These are phyloP conservation scores for Acanthochromis polyacanthus DNA, from an alignment of 2,113 vertebrate genomes.

Conservation along the genomic window DNA sequence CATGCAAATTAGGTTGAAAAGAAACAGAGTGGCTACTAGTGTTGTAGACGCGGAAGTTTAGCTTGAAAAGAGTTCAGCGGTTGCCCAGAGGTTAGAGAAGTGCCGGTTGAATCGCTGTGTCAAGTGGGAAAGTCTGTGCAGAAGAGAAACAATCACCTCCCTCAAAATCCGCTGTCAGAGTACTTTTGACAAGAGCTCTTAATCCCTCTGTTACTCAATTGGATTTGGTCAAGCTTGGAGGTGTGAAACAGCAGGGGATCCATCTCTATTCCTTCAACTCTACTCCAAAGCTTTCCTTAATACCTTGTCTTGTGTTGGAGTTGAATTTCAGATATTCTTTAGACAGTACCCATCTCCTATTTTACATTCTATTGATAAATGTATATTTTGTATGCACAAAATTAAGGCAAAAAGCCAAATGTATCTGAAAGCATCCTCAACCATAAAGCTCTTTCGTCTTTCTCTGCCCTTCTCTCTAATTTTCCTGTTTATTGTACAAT, in stretches of 20 bases:
- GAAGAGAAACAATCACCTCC: conserved; percentile 16
- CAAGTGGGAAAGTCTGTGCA: conserved; percentile 15
- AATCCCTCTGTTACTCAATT: conserved; percentile 16
- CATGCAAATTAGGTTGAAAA: conserved; percentile 9
- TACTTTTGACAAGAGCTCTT: conserved; percentile 18
- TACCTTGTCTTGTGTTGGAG: neutral
- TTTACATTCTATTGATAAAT: neutral
- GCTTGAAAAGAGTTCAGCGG: neutral
- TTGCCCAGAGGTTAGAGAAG: conserved; percentile 18
- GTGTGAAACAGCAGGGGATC: neutral
- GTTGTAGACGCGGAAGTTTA: neutral
- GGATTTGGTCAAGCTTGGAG: neutral
- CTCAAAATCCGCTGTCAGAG: neutral
- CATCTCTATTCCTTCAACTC: too few species aligned
- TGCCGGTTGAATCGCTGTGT: conserved; percentile 16
- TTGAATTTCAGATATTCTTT: neutral
- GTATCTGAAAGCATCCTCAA: conserved; percentile 7
- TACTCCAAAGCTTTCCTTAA: too few species aligned
- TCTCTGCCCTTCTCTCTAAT: conserved; percentile 18
- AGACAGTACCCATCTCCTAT: neutral
- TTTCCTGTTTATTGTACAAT: conserved; percentile 14
- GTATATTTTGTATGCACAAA: conserved; percentile 1
- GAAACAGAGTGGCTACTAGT: neutral
- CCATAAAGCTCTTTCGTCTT: conserved; percentile 3
- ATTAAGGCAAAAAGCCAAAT: neutral